These are phyloP conservation scores for Eurystomus gularis DNA, from an alignment of 2,113 vertebrate genomes.

Conservation along the genomic window DNA sequence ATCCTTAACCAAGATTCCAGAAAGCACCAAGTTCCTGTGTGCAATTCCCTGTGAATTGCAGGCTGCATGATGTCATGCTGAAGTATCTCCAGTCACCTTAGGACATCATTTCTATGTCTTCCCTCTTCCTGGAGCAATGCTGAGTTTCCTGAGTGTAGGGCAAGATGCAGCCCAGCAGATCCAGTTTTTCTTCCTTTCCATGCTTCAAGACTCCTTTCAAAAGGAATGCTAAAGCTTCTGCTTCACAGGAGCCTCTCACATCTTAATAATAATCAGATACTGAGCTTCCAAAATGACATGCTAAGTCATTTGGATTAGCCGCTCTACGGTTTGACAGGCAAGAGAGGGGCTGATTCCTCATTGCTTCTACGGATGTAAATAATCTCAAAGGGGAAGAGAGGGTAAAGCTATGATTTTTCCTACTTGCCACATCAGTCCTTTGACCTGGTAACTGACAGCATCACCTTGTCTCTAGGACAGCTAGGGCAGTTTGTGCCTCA, in stretches of 20 bases:
- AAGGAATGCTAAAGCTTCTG: conserved; percentile 22
- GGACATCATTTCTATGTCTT: not conserved
- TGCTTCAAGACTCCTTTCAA: not conserved
- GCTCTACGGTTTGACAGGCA: not conserved
- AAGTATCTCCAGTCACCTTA: not conserved
- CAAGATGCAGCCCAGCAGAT: not conserved
- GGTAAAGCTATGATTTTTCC: not conserved
- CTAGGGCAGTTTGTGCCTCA: not conserved
- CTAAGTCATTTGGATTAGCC: conserved; percentile 50
- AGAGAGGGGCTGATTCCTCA: conserved; percentile 22
- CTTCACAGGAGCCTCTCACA: conserved; percentile 44
- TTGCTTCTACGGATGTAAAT: not conserved
- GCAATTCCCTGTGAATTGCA: not conserved
- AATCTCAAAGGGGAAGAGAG: not conserved
- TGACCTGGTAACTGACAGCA: not conserved
- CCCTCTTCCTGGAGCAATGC: not conserved
- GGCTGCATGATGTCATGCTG: not conserved
- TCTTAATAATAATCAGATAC: conserved; percentile 62
- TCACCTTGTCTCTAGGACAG: not conserved
- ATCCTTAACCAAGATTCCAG: not conserved
- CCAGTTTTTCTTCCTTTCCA: not conserved
- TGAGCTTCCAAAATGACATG: conserved; percentile 23
- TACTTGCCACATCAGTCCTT: not conserved
- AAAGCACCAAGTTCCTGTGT: not conserved
- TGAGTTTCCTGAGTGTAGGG: not conserved